These are phyloP conservation scores for Diuraphis noxia DNA, from an alignment of 1,140 invertebrate genomes.

Conservation along the genomic window DNA sequence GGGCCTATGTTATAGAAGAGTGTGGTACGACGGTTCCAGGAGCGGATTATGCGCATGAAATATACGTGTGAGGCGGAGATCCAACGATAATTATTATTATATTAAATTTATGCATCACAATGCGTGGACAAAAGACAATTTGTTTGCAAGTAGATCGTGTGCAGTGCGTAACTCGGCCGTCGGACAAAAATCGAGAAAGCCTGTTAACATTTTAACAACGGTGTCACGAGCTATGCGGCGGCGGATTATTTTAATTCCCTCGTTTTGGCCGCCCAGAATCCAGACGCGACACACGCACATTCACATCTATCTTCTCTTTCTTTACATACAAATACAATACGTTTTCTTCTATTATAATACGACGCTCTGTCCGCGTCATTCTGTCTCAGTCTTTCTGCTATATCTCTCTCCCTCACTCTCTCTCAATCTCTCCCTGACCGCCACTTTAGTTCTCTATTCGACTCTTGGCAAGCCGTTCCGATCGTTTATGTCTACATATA, in stretches of 20 bases:
- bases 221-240: slow-evolving; percentile 16
- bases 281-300: background rate
- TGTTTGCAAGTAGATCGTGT: slow-evolving; percentile 11
- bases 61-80: background rate
- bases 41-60: background rate
- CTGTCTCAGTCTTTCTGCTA: background rate
- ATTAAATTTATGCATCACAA: background rate
- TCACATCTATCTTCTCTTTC: background rate
- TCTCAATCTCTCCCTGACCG: background rate
- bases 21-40: background rate
- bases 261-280: slow-evolving; percentile 5
- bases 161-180: background rate
- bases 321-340: slow-evolving; percentile 1
- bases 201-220: background rate
- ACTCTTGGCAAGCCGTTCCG: background rate
- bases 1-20: background rate
- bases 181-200: slow-evolving; percentile 12
- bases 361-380: background rate
- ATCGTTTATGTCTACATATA: background rate
- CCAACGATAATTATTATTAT: background rate
- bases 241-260: slow-evolving; percentile 38
- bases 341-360: slow-evolving; percentile 1
- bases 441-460: background rate
- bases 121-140: slow-evolving; percentile 20
- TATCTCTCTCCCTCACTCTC: background rate